These are phyloP conservation scores for Meleagris gallopavo DNA, from an alignment of 2,113 vertebrate genomes.

Conservation along the genomic window DNA sequence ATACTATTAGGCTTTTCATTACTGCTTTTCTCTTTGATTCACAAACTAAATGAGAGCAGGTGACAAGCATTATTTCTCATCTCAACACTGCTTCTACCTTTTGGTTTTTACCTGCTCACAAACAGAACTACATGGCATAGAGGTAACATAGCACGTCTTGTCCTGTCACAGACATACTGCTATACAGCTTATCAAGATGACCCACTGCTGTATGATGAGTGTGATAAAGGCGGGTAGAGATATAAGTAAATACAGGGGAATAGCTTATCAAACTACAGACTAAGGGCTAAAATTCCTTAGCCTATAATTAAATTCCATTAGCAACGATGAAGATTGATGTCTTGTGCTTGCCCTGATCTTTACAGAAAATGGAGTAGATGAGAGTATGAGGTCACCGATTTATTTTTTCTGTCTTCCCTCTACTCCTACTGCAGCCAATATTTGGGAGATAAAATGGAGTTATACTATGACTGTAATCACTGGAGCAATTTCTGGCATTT, in stretches of 20 bases:
- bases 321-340: neutral
- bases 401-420: neutral
- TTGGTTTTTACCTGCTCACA: neutral
- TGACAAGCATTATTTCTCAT: neutral
- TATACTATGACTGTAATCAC: neutral
- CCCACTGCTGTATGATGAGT: neutral
- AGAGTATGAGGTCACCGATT: neutral
- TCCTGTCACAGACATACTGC: neutral
- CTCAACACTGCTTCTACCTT: neutral
- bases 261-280: neutral
- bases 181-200: neutral
- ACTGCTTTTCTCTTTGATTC: neutral
- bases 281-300: neutral
- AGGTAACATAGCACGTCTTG: accelerated
- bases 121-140: neutral
- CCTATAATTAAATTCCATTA: neutral
- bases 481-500: neutral
- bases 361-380: accelerated
- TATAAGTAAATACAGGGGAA: neutral
- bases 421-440: neutral
- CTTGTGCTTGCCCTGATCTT: neutral
- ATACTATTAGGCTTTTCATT: neutral
- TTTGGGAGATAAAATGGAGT: neutral
- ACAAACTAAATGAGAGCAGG: neutral
- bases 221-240: neutral